Evolutionary conservation across 2,888 invertebrate species (phyloP).

Genomic region (Flabesymbios commensalis): DNA sequence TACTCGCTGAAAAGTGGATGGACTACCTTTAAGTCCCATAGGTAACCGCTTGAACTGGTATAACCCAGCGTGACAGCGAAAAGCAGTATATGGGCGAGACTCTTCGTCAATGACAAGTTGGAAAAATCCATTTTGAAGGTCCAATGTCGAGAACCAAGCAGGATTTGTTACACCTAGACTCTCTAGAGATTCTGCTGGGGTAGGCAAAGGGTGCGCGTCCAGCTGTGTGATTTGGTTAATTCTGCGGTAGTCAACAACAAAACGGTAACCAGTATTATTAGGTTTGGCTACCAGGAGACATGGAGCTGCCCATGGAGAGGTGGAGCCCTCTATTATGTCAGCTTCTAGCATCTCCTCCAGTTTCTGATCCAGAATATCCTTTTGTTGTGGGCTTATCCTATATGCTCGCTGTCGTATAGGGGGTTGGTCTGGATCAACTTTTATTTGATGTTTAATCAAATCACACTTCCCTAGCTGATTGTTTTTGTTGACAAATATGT

Average conservation of each 20-base stretch:
- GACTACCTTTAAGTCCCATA: neutral
- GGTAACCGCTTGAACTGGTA: neutral
- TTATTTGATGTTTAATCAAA: neutral
- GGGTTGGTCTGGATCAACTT: too few species aligned
- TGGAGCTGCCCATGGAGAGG: neutral
- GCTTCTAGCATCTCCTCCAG: neutral
- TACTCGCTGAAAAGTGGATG: neutral
- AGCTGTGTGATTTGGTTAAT: neutral
- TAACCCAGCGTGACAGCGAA: neutral
- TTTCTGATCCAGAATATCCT: too few species aligned
- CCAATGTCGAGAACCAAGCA: neutral
- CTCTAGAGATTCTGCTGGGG: neutral
- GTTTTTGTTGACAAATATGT: too few species aligned
- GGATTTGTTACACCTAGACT: neutral
- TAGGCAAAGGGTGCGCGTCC: neutral
- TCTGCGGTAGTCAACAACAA: neutral
- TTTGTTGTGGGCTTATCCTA: too few species aligned
- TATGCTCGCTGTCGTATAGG: too few species aligned
- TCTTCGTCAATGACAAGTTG: neutral
- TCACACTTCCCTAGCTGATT: neutral
- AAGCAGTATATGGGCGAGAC: neutral
- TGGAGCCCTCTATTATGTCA: neutral
- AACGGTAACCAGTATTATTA: neutral
- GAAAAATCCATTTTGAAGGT: neutral
- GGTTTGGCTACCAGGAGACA: neutral